phyloP scores from a whole-genome alignment of 2,888 invertebrate genomes.

The Scotopteryx bipunctaria region DNA sequence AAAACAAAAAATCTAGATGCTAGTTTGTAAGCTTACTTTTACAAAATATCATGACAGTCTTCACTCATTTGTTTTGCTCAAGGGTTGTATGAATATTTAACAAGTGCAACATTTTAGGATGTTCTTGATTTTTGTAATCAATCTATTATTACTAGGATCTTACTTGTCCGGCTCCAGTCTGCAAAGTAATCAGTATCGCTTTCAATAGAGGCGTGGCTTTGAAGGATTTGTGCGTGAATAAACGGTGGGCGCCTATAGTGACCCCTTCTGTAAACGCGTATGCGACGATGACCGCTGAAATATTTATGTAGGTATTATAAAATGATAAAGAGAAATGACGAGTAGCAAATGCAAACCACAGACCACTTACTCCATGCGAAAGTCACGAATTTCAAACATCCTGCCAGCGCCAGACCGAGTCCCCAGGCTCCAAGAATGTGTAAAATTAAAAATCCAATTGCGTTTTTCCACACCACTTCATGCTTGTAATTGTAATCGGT shows the following conservation, averaged over 20 bases:
- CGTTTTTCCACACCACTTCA: conserved; percentile 85
- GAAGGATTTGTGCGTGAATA: conserved; percentile 90
- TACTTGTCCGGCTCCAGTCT: conserved; percentile 88
- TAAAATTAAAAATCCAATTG: conserved; percentile 81
- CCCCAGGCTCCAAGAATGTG: conserved; percentile 54
- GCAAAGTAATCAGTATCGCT: conserved; percentile 84
- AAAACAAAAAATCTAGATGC: too few relatives aligned
- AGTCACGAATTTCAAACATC: neutral
- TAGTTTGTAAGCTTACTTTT: too few relatives aligned
- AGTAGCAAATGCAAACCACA: too few relatives aligned
- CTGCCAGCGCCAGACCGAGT: neutral
- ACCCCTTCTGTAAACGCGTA: conserved; percentile 5
- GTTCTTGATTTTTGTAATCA: too few relatives aligned
- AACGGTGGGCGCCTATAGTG: conserved; percentile 93
- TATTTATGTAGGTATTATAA: too few relatives aligned
- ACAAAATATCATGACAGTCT: too few relatives aligned
- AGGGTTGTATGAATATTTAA: too few relatives aligned
- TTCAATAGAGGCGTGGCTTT: conserved; percentile 86
- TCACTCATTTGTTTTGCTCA: too few relatives aligned
- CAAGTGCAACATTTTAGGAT: too few relatives aligned
- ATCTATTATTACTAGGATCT: neutral
- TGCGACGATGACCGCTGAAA: neutral
- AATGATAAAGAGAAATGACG: too few relatives aligned
- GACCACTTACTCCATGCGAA: conserved; percentile 10
- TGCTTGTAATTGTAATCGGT: conserved; percentile 62